Conservation (phyloP, 37 sponge, comb jelly and placozoan species). For the Hexactinellida sp. region DNA sequence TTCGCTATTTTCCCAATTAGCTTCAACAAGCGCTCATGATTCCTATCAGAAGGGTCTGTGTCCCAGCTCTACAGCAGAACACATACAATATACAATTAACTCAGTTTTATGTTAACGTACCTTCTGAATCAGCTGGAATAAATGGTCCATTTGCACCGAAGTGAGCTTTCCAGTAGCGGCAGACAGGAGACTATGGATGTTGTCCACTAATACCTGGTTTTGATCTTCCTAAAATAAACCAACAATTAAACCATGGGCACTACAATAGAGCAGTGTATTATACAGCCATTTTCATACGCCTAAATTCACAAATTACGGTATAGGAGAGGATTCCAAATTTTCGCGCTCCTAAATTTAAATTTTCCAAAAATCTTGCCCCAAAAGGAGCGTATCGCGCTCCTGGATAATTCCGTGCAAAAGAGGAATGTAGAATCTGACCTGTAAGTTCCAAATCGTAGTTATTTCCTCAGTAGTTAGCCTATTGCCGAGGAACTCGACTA, state of each 20-base stretch:
- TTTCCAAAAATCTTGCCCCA: too few species aligned
- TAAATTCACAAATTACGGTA: too few species aligned
- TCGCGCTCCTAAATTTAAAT: too few species aligned
- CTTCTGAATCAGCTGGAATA: conserved; percentile 59
- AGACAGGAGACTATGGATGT: conserved; percentile 65
- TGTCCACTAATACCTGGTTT: conserved; percentile 54
- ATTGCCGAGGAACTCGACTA: conserved; percentile 78
- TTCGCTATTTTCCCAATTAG: conserved; percentile 69
- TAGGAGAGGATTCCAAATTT: too few species aligned
- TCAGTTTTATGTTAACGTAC: not conserved
- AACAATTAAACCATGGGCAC: not conserved
- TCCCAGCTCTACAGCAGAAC: conserved; percentile 56
- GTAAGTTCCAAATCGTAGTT: conserved; percentile 66
- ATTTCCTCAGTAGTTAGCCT: conserved; percentile 62
- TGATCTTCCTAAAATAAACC: conserved; percentile 35
- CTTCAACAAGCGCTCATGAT: conserved; percentile 52
- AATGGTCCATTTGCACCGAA: conserved; percentile 51
- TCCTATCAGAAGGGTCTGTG: conserved; percentile 40
- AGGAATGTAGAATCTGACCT: conserved; percentile 24
- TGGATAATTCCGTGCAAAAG: too few species aligned
- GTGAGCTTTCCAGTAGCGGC: conserved; percentile 58
- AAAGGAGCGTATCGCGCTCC: too few species aligned
- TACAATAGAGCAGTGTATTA: not conserved
- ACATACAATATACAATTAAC: not conserved
- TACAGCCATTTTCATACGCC: not conserved